Evolutionary conservation across 2,888 invertebrate genomes (phyloP).

Genomic region (Volucella zonaria): DNA sequence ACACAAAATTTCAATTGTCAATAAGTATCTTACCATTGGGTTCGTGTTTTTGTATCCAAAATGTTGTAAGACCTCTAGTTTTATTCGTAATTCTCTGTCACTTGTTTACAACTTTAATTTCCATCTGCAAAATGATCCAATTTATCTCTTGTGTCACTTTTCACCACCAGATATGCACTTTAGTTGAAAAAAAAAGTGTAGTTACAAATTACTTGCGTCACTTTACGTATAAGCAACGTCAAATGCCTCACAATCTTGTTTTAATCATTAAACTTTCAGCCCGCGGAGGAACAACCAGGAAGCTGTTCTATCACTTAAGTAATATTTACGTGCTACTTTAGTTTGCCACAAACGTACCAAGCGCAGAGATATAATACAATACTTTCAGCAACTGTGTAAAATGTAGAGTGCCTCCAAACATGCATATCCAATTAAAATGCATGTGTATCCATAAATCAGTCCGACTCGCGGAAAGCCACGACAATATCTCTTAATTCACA

Average conservation of each 20-base stretch:
- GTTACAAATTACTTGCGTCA: too few relatives aligned
- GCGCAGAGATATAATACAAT: conserved; percentile 10
- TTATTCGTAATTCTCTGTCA: too few relatives aligned
- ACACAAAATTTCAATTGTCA: too few relatives aligned
- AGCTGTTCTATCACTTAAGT: conserved; percentile 25
- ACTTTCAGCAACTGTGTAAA: conserved; percentile 17
- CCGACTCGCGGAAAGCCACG: conserved; percentile 63
- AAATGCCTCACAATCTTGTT: conserved; percentile 33
- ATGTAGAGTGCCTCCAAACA: conserved; percentile 49
- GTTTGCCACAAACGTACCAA: neutral
- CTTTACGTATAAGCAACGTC: neutral
- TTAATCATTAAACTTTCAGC: conserved; percentile 16
- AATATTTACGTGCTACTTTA: conserved; percentile 28
- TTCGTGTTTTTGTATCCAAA: too few relatives aligned
- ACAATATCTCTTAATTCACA: conserved; percentile 68
- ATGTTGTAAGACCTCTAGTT: too few relatives aligned
- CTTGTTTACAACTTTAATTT: too few relatives aligned
- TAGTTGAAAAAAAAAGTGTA: too few relatives aligned
- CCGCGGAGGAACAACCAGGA: conserved; percentile 30
- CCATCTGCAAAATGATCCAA: too few relatives aligned
- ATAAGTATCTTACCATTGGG: too few relatives aligned
- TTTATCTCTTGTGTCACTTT: too few relatives aligned
- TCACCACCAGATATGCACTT: too few relatives aligned
- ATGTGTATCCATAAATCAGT: conserved; percentile 70
- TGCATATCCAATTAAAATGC: conserved; percentile 70